These are phyloP conservation scores for Stenotaenia linearis DNA, from an alignment of 2,888 invertebrate species.

Conservation along the genomic window DNA sequence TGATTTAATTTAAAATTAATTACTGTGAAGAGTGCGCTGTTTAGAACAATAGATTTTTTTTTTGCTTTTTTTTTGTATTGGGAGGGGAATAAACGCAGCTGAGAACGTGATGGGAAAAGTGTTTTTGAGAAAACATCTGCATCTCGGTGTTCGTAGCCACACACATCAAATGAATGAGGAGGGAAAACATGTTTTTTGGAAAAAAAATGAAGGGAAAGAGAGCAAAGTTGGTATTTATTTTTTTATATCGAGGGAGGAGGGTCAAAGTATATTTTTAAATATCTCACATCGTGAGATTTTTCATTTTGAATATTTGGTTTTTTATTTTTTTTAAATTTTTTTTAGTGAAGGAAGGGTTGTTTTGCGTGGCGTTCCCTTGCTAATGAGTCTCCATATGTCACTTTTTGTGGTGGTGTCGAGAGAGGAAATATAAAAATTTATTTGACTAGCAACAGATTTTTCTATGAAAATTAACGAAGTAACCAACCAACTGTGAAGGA, in stretches of 20 bases:
- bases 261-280: neutral
- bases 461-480: constrained; percentile 24
- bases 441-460: constrained; percentile 26
- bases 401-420: constrained; percentile 10
- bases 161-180: constrained; percentile 24
- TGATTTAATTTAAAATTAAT: neutral
- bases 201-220: neutral
- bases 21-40: neutral
- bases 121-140: neutral
- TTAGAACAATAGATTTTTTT: neutral
- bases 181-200: neutral
- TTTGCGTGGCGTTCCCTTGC: neutral
- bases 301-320: neutral
- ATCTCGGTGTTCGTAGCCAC: constrained; percentile 20
- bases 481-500: constrained; percentile 24
- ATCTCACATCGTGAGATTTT: constrained; percentile 20
- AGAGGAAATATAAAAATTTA: constrained; percentile 15
- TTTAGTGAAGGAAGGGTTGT: constrained; percentile 3
- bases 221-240: constrained; percentile 15
- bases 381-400: constrained; percentile 26
- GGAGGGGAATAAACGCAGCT: neutral
- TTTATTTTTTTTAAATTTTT: neutral
- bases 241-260: neutral
- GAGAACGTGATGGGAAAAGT: constrained; percentile 13
- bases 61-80: neutral